A percentile compares a stretch with the other conserved stretches of the same genome.
Evolutionary conservation across 1,140 invertebrate species (phyloP).

Genomic region (Hesperophylax magnus): DNA sequence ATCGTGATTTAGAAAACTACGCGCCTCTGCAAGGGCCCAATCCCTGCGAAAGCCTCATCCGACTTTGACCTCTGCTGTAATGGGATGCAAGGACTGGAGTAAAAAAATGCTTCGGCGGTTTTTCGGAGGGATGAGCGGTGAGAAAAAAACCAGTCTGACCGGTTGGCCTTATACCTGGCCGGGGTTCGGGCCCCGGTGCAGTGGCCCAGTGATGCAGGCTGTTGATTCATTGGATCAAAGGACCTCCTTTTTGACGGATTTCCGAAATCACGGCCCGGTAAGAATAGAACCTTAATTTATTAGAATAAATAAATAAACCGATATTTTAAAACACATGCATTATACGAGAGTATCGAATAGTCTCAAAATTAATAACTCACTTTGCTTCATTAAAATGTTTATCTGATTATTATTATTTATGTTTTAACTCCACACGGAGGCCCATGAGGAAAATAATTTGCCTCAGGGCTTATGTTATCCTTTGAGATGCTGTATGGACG

Average conservation of each 20-base stretch:
- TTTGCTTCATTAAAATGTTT: too few species aligned
- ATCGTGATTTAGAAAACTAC: constrained; percentile 24
- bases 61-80: background rate
- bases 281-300: background rate
- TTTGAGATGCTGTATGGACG: too few species aligned
- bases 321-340: too few species aligned
- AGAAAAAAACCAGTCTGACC: constrained; percentile 33
- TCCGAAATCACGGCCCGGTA: background rate
- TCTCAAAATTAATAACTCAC: too few species aligned
- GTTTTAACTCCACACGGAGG: too few species aligned
- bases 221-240: constrained; percentile 34
- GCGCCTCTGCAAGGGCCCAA: constrained; percentile 9
- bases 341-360: too few species aligned
- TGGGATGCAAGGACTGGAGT: background rate
- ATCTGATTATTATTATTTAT: too few species aligned
- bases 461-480: too few species aligned
- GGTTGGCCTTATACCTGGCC: constrained; percentile 24
- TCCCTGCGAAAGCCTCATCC: background rate
- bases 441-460: too few species aligned
- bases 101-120: constrained; percentile 3
- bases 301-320: too few species aligned
- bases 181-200: constrained; percentile 13
- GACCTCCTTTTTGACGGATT: constrained; percentile 10
- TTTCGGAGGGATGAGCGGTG: constrained; percentile 28
- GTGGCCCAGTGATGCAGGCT: background rate